Conservation (phyloP, 1,140 invertebrate species). For the Tenebrio molitor region DNA sequence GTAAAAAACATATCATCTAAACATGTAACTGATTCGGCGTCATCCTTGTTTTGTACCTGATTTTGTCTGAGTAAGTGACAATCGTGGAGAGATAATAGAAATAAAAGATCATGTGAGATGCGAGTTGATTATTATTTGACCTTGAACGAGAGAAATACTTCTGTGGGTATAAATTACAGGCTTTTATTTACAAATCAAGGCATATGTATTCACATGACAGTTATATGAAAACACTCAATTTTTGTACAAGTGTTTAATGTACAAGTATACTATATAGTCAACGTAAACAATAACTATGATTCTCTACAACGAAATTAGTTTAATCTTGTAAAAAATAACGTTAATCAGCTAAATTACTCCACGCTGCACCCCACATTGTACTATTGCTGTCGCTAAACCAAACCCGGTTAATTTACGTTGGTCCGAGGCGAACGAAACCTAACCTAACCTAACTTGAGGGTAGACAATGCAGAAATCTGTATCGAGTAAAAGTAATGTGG, state of each 20-base stretch:
- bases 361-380: constrained; percentile 48
- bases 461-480: constrained; percentile 1
- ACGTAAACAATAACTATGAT: constrained; percentile 58
- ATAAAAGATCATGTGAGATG: neutral
- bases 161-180: constrained; percentile 58
- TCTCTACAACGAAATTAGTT: constrained; percentile 54
- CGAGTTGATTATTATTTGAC: too few relatives aligned
- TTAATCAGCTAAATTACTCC: constrained; percentile 49
- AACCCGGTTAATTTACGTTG: constrained; percentile 14
- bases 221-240: constrained; percentile 54
- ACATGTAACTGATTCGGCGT: neutral
- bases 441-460: constrained; percentile 19
- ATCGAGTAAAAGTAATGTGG: neutral
- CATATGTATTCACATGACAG: constrained; percentile 62
- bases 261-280: constrained; percentile 49
- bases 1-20: constrained; percentile 23
- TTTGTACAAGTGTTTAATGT: constrained; percentile 55
- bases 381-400: constrained; percentile 45
- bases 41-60: constrained; percentile 31
- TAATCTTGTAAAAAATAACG: constrained; percentile 42
- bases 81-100: constrained; percentile 36
- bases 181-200: constrained; percentile 63
- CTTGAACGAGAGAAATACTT: neutral
- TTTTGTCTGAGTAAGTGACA: constrained; percentile 26
- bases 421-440: neutral